A percentile compares a stretch with the other conserved stretches of the same genome.
phyloP scores from a whole-genome alignment of 37 sponge, comb jelly and placozoan genomes.

The Mnemiopsis leidyi region DNA sequence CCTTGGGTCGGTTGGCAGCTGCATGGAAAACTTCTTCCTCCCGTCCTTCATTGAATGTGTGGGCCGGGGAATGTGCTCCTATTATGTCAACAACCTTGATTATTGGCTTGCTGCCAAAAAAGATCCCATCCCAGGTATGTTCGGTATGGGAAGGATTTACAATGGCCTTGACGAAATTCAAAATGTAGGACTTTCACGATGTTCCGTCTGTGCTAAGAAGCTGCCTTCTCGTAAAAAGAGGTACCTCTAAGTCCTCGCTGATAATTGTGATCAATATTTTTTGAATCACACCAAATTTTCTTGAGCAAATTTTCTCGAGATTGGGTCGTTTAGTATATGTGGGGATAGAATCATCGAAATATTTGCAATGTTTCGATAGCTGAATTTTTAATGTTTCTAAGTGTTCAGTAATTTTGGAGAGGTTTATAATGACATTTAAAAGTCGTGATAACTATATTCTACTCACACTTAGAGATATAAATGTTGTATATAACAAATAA shows the following conservation, averaged over 20 bases:
- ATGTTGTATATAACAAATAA: no score
- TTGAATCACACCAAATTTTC: no score
- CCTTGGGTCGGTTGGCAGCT: not conserved
- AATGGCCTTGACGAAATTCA: slow-evolving; percentile 8
- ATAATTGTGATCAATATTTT: no score
- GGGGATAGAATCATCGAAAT: no score
- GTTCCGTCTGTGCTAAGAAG: not conserved
- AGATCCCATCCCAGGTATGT: slow-evolving; percentile 19
- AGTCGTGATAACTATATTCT: no score
- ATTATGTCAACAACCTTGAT: slow-evolving; percentile 33
- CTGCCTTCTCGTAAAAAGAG: not conserved
- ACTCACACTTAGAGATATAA: no score
- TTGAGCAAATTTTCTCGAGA: no score
- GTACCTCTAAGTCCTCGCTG: not conserved
- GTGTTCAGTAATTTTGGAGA: no score
- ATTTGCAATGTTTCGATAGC: not conserved
- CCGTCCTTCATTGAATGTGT: slow-evolving; percentile 16
- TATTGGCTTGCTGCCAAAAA: slow-evolving; percentile 29
- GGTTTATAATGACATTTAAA: no score
- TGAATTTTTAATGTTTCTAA: no score
- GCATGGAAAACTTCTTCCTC: slow-evolving; percentile 35
- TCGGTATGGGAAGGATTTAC: slow-evolving; percentile 21
- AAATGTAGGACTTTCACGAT: not conserved
- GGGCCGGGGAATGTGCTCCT: slow-evolving; percentile 15
- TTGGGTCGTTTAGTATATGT: no score